Evolutionary conservation across 1,140 invertebrate species (phyloP), one percentile per base, ranked within the genome.

Genomic region (Brachionus paranguensis): DNA sequence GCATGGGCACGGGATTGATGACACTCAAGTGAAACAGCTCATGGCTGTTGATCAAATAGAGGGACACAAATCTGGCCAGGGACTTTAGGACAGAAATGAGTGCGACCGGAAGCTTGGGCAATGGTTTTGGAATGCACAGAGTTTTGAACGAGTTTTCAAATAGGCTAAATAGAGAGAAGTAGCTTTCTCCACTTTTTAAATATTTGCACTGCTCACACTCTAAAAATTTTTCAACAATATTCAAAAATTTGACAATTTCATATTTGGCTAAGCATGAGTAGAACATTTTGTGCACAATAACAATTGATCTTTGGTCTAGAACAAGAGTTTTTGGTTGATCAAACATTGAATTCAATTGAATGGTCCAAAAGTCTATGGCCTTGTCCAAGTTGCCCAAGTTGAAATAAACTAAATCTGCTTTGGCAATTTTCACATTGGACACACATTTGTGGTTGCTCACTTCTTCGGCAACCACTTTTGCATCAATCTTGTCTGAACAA

Each of bases 321-420:
- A 0, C 3, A 68, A 14, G 0, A 5, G 29, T 17, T 0, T 29
- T 37, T n/a, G 12, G 29, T 14, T 41, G 29, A 33, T 87, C 88
- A 85, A 85, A 78, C 14, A 86, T 64, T 12, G 85, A 84, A 17
- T 85, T 86, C 1, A 88, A 84, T 68, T 88, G 86, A 10, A 86
- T 81, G 70, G 86, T 86, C 88, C 88, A 89, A 5, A 86, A 86
- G 76, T 87, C 86, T 14, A 88, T 81, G n/a, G 88, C 88, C 68
- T 85, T 65, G 5, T 87, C 86, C 68, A 88, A 87, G 65, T 86
- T 85, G 12, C 88, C 88, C 85, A 87, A 86, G 41, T 76, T 76
- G 1, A 76, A 47, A 76, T 76, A 76, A 53, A 76, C 50, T 0
- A 76, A 29, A n/a, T 76, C 72, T 17, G 72, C 43, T 76, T 76